Base-by-base conservation (phyloP, 2,113 vertebrate species). In the Procavia capensis region DNA sequence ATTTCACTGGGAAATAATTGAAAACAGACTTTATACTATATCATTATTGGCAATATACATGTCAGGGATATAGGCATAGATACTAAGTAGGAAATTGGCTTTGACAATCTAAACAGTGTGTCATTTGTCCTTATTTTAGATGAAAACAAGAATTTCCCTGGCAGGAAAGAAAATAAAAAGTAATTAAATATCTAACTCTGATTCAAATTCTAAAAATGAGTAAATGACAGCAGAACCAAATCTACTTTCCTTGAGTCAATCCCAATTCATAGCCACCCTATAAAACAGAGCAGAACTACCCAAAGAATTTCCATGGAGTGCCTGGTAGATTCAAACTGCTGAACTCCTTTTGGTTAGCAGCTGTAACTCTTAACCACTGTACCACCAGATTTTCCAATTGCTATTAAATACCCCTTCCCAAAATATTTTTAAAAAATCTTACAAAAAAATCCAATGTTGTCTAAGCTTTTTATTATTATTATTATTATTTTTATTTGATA, bases 101-200 rank as follows among this genome's bases (percentile, higher is more conserved):
- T 92, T 89, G 79, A 86, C 76, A 87, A 20, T 76, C 54, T 95
- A 96, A 97, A 96, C 76, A 93, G 94, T 89, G 63, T 95, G 79
- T 95, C 91, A 86, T 34, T n/a, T 80, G 34, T 59, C 25, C 47
- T 95, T 94, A 45, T 76, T 97, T 93, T 89, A 91, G 39, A 54
- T 86, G 64, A 94, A 97, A 97, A 89, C 72, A 72, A 81, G 6
- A 16, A 78, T 94, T 96, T 88, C 24, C 17, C 14, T 80, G 19
- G 25, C 43, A 95, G 88, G 74, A 93, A 92, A 19, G 3, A 79
- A 96, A 89, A 84, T n/a, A 54, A 10, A 70, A 66, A 87, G 80
- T 96, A 96, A 95, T 96, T 96, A 89, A 94, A 87, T 64, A 91
- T n/a, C 19, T 91, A 68, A 54, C 10, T 90, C 64, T 85, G 54